phyloP scores from a whole-genome alignment of 2,113 vertebrate genomes.

The Chiloscyllium plagiosum region DNA sequence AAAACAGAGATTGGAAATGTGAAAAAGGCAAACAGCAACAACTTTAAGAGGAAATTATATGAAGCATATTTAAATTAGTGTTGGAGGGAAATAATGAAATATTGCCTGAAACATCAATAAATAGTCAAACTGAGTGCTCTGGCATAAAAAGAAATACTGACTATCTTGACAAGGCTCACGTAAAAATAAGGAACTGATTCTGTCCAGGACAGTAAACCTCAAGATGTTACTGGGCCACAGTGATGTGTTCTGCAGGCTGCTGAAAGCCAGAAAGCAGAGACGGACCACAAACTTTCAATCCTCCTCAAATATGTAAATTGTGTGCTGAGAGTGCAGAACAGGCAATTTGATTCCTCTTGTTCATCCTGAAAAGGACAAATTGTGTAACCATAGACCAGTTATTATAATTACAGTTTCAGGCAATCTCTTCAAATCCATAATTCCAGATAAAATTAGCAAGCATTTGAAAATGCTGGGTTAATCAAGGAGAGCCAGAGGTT shows the following conservation, averaged over 20 bases:
- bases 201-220: not conserved
- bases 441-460: not conserved
- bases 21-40: not conserved
- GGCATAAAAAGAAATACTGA: not conserved
- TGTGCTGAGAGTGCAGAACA: not conserved
- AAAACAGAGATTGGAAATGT: not conserved
- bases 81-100: not conserved
- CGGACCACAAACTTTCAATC: not conserved
- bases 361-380: not conserved
- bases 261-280: not conserved
- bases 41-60: not conserved
- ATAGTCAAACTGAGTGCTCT: not conserved
- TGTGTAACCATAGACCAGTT: not conserved
- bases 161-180: not conserved
- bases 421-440: not conserved
- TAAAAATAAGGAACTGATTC: not conserved
- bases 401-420: not conserved
- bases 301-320: not conserved
- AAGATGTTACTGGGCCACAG: not conserved
- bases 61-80: not conserved
- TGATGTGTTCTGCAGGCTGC: not conserved
- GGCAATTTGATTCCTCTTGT: not conserved
- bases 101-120: not conserved
- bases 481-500: not conserved
- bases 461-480: not conserved